Conservation (phyloP, 2,888 invertebrate genomes). For the Lithodes maja region DNA sequence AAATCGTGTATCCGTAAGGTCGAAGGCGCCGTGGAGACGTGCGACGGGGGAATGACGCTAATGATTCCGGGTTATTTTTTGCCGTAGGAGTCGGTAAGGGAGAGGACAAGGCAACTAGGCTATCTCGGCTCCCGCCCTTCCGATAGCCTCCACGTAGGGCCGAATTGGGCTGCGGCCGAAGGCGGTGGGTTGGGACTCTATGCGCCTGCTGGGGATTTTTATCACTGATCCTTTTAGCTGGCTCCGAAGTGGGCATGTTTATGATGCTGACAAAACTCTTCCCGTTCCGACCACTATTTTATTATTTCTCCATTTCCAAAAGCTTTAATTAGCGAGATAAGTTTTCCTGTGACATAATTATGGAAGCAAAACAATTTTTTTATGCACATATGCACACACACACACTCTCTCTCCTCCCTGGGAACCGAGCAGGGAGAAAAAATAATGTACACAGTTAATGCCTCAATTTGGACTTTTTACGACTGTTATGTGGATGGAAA, state of each 20-base stretch:
- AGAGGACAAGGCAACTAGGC: slow-evolving; percentile 27
- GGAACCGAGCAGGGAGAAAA: not conserved
- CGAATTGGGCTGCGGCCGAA: not conserved
- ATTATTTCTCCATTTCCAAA: slow-evolving; percentile 60
- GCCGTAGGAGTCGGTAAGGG: slow-evolving; percentile 52
- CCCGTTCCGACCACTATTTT: slow-evolving; percentile 53
- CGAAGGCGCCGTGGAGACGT: not conserved
- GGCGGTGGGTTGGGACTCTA: slow-evolving; percentile 22
- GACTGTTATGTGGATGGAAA: not conserved
- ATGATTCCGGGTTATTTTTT: slow-evolving; percentile 66
- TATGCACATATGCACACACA: not conserved
- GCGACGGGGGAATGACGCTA: slow-evolving; percentile 48
- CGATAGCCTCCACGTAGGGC: not conserved
- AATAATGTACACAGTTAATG: not conserved
- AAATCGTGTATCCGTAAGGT: not conserved
- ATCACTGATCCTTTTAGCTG: slow-evolving; percentile 67
- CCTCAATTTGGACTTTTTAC: slow-evolving; percentile 9
- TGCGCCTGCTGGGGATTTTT: slow-evolving; percentile 49
- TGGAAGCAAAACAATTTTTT: not conserved
- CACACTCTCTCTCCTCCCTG: not conserved
- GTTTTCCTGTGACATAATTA: slow-evolving; percentile 32
- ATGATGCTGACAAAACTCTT: slow-evolving; percentile 68
- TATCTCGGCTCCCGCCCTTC: slow-evolving; percentile 7
- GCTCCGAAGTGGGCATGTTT: slow-evolving; percentile 65
- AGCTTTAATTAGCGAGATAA: slow-evolving; percentile 47